Base-by-base conservation (phyloP, 1,140 invertebrate species). In the Trinorchestia longiramus region DNA sequence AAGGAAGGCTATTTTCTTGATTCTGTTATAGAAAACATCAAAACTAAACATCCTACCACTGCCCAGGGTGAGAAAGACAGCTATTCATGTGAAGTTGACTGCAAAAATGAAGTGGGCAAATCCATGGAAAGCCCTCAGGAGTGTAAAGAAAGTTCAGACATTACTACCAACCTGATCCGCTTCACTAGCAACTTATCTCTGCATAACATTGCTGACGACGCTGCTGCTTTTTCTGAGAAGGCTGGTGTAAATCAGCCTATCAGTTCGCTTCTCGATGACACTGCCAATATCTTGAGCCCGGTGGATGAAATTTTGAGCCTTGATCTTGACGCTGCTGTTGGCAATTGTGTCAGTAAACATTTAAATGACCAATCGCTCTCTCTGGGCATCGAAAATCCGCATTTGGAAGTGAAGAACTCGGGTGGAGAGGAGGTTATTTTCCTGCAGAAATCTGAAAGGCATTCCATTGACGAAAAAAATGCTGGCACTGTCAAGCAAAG, bases 171-270 rank as follows among this genome's bases (percentile, higher is more conserved):
- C 43, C 92, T 94, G 23, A 94, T 94, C 44, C 92, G 92, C 19
- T 94, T 94, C 44, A 94, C 43, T 4, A 94, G 92, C 92, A 94
- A 94, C 92, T 45, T 45, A 40, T 94, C 92, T 45, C 92, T 94
- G 11, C 41, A 94, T 40, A 94, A 94, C 19, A 43, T 94, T 1
- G 43, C 92, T 45, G 92, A 94, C 92, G 44, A 47, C 4, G 41
- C 88, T 90, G n/a, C 88, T 43, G 88, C 36, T 11, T 90, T 11
- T 41, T 42, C 88, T 19, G 62, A 77, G 62, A 77, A 36, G 36
- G 11, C 62, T 36, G 11, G 1, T 77, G 62, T 3, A 77, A 36
- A 77, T 77, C 11, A 77, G 15, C 62, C 62, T 3, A 36, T 77
- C 62, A 77, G 62, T 77, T 77, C 62, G 36, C 62, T 77, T 77